Base-by-base conservation (phyloP, 2,797 vertebrate genomes). In the Mastacembelus armatus region DNA sequence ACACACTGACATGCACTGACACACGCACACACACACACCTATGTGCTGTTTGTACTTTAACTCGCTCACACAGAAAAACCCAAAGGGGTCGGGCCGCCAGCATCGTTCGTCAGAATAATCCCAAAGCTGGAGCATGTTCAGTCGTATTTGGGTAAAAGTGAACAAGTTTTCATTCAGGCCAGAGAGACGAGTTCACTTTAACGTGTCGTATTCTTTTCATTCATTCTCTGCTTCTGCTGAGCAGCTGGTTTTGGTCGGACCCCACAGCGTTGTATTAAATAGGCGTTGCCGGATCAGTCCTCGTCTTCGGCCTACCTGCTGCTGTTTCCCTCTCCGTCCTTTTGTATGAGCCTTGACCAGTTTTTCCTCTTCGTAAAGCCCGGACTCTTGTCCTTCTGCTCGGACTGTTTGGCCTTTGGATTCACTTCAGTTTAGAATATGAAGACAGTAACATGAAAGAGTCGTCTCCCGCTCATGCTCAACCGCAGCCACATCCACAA, bases 321-420 rank as follows among this genome's bases (percentile, higher is more conserved):
- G 66, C 66, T 69, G 62, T 47, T 12, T 64, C 40, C 63, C 66
- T 65, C 2, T 54, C n/a, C n/a, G n/a, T n/a, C n/a, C n/a, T n/a
- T n/a, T n/a, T n/a, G n/a, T n/a, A n/a, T n/a, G n/a, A n/a, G n/a
- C n/a, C n/a, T n/a, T n/a, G n/a, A n/a, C n/a, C n/a, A n/a, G n/a
- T 10, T 10, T 62, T 32, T 60, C 61, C 63, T 78, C 48, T 74
- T 71, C 80, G 82, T 71, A 45, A 58, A 79, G 70, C 14, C 39
- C 44, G 67, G 77, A 66, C 48, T 70, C 83, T 76, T 74, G 50
- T 66, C 49, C 71, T 74, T 74, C 51, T 60, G 68, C 77, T 66
- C 76, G 33, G 76, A 83, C 82, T 84, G 77, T 85, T 71, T 60
- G 38, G 56, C 59, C 81, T 74, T 81, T 82, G 75, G 71, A 82